A percentile compares a stretch with the other conserved stretches of the same genome.
phyloP scores from a whole-genome alignment of 2,113 vertebrate genomes.

The Rhipidura dahli region DNA sequence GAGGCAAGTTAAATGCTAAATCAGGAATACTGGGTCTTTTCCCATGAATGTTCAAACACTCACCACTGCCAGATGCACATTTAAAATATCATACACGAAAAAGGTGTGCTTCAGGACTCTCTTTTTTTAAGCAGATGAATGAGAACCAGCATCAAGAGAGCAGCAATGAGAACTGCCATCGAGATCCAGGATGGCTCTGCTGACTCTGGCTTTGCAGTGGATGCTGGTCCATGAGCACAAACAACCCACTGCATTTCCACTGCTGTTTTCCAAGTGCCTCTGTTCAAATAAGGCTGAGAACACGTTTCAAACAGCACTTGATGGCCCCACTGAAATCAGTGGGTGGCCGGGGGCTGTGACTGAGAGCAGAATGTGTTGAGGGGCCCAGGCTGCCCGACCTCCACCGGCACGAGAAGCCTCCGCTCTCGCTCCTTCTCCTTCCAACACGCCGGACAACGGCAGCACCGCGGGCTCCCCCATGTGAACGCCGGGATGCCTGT shows the following conservation, averaged over 20 bases:
- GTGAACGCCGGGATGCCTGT: not conserved
- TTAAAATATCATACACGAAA: not conserved
- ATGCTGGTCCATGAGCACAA: not conserved
- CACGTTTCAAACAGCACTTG: not conserved
- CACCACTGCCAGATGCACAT: not conserved
- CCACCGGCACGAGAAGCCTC: not conserved
- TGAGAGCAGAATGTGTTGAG: conserved; percentile 39
- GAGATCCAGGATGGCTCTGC: not conserved
- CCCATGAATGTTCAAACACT: not conserved
- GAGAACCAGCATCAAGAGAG: not conserved
- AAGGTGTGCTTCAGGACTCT: not conserved
- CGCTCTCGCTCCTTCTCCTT: not conserved
- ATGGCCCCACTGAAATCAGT: not conserved
- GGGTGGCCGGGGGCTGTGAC: not conserved
- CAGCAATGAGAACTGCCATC: too few relatives aligned
- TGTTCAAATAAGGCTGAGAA: not conserved
- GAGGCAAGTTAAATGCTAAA: not conserved
- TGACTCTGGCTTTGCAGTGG: not conserved
- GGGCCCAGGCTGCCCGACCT: not conserved
- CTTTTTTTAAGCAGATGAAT: not conserved
- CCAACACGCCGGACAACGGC: fast-evolving
- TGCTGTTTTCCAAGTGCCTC: not conserved
- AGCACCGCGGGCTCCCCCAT: not conserved
- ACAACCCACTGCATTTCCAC: not conserved
- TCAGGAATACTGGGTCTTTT: not conserved